Percentiles rank a stretch among this genome's conserved stretches.
Conservation (phyloP, 2,113 vertebrate species). For the Cnemophilus loriae region DNA sequence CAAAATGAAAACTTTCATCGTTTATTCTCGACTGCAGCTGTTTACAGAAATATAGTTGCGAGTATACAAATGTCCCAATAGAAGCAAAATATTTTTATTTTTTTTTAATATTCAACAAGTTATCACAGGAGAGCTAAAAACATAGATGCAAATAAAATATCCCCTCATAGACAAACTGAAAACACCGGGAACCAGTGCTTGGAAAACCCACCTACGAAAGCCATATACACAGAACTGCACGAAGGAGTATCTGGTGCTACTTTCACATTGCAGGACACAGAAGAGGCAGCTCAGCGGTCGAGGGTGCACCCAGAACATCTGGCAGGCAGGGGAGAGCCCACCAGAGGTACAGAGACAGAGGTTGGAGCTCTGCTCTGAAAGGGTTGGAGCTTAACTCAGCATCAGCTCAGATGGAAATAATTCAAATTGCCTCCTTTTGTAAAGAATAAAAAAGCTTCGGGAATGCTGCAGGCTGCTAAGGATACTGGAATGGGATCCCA, state of each 20-base stretch:
- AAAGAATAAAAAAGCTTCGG: background rate
- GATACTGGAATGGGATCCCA: background rate
- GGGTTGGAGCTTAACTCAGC: slow-evolving; percentile 59
- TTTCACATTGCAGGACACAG: slow-evolving; percentile 65
- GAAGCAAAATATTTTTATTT: slow-evolving; percentile 88
- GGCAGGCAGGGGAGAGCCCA: slow-evolving; percentile 24
- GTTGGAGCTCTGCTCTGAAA: slow-evolving; percentile 12
- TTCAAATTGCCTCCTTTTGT: background rate
- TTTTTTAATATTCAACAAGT: slow-evolving; percentile 86
- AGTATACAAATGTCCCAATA: slow-evolving; percentile 92
- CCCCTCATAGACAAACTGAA: slow-evolving; percentile 72
- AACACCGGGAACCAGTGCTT: slow-evolving; percentile 75
- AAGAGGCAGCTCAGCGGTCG: slow-evolving; percentile 71
- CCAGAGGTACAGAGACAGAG: slow-evolving; percentile 6
- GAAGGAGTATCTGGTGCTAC: slow-evolving; percentile 55
- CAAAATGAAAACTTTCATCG: slow-evolving; percentile 78
- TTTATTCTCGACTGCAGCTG: slow-evolving; percentile 91
- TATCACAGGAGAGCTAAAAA: slow-evolving; percentile 87
- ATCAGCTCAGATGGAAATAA: background rate
- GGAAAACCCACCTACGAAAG: slow-evolving; percentile 73
- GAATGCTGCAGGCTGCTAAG: background rate
- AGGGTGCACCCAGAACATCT: background rate
- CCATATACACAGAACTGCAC: slow-evolving; percentile 70
- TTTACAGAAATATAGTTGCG: slow-evolving; percentile 95
- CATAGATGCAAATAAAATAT: slow-evolving; percentile 82